Evolutionary conservation across 2,797 vertebrate genomes (phyloP).

Genomic region (Zenarchopterus dispar): DNA sequence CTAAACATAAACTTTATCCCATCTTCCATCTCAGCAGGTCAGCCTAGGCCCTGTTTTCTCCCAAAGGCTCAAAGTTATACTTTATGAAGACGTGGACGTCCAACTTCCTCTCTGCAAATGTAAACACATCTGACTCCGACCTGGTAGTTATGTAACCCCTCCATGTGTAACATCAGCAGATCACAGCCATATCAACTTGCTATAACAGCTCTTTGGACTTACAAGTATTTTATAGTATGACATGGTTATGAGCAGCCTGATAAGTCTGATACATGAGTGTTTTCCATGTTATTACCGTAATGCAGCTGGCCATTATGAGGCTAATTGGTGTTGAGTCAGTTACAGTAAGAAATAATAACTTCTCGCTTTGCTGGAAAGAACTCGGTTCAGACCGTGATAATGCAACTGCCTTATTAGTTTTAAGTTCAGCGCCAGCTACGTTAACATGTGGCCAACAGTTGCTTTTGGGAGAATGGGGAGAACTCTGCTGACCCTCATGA

Average conservation of each 20-base stretch:
- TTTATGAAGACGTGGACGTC: neutral
- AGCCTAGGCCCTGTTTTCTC: conserved; percentile 3
- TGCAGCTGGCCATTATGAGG: conserved; percentile 62
- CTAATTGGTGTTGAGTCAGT: conserved; percentile 66
- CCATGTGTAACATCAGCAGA: conserved; percentile 12
- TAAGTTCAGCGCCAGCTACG: conserved; percentile 43
- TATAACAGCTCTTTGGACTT: conserved; percentile 54
- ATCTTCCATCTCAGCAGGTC: conserved; percentile 47
- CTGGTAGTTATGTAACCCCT: conserved; percentile 32
- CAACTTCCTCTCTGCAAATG: conserved; percentile 2
- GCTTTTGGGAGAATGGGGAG: conserved; percentile 50
- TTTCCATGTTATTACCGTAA: conserved; percentile 68
- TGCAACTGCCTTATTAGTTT: conserved; percentile 57
- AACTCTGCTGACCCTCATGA: conserved; percentile 66
- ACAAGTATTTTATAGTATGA: conserved; percentile 65
- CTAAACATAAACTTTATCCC: conserved; percentile 43
- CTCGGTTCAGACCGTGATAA: conserved; percentile 48
- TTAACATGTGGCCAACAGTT: conserved; percentile 65
- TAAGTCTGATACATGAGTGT: conserved; percentile 54
- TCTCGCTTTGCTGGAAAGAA: conserved; percentile 52
- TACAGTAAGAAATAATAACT: conserved; percentile 73
- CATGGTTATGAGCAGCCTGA: conserved; percentile 45
- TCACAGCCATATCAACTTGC: conserved; percentile 52
- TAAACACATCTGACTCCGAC: conserved; percentile 23
- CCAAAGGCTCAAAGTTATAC: neutral